These are phyloP conservation scores for Ammodytes marinus DNA, from an alignment of 2,113 vertebrate genomes.

Conservation along the genomic window DNA sequence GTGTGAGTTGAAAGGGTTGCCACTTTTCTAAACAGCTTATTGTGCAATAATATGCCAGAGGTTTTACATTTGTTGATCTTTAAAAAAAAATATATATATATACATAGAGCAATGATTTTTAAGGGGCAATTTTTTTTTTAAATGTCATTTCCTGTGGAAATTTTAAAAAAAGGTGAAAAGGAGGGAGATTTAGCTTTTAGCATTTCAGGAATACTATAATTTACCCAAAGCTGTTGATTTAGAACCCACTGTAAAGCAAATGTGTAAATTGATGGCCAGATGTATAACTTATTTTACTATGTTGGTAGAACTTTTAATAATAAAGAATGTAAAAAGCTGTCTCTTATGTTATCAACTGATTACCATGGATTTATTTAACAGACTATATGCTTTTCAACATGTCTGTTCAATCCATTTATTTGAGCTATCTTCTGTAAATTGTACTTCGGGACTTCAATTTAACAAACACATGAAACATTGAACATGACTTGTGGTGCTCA, in stretches of 20 bases:
- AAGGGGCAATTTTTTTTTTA: slow-evolving; percentile 69
- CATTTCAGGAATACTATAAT: slow-evolving; percentile 70
- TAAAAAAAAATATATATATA: slow-evolving; percentile 35
- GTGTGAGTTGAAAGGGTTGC: slow-evolving; percentile 55
- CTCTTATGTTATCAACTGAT: slow-evolving; percentile 34
- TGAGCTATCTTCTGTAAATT: too few species aligned
- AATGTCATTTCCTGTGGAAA: slow-evolving; percentile 97
- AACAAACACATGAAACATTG: not conserved
- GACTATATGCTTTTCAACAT: not conserved
- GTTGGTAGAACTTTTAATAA: slow-evolving; percentile 83
- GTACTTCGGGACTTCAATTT: too few species aligned
- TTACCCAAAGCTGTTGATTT: slow-evolving; percentile 70
- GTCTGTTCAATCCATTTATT: not conserved
- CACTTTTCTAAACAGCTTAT: slow-evolving; percentile 64
- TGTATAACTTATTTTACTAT: slow-evolving; percentile 88
- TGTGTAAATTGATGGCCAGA: slow-evolving; percentile 81
- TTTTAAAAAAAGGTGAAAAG: slow-evolving; percentile 74
- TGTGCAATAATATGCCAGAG: slow-evolving; percentile 85
- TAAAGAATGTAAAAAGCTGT: slow-evolving; percentile 78
- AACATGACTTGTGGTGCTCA: not conserved
- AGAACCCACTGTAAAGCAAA: slow-evolving; percentile 62
- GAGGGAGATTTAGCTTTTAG: slow-evolving; percentile 58
- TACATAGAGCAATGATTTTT: slow-evolving; percentile 83
- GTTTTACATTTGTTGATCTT: slow-evolving; percentile 80
- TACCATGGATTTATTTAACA: slow-evolving; percentile 18